phyloP scores from a whole-genome alignment of 2,888 invertebrate genomes.

The Tetranychus truncatus region DNA sequence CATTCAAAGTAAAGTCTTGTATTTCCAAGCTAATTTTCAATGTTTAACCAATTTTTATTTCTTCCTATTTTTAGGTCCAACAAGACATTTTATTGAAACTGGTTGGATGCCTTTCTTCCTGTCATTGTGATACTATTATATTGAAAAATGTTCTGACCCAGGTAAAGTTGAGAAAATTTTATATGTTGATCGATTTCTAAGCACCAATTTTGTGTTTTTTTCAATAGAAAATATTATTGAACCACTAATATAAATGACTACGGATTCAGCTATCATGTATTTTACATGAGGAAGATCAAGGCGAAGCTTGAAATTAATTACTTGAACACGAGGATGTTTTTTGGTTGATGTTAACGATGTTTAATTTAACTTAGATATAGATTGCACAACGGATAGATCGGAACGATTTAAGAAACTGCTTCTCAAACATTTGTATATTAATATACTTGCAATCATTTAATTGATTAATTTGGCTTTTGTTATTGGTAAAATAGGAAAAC shows the following conservation, averaged over 20 bases:
- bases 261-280: background rate
- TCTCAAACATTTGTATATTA: too few species aligned
- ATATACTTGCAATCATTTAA: too few species aligned
- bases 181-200: background rate
- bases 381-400: too few species aligned
- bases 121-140: background rate
- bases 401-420: too few species aligned
- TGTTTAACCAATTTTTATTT: background rate
- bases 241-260: background rate
- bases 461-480: too few species aligned
- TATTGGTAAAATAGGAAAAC: too few species aligned
- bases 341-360: slow-evolving; percentile 15
- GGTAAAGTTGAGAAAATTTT: background rate
- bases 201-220: background rate
- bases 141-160: background rate
- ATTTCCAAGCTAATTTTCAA: background rate
- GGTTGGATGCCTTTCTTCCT: background rate
- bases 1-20: background rate
- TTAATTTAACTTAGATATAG: background rate
- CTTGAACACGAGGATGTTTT: slow-evolving; percentile 12
- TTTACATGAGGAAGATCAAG: background rate
- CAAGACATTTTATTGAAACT: background rate
- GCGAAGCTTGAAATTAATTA: background rate
- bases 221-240: too few species aligned
- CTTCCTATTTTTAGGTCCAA: background rate